Evolutionary conservation across 2,888 invertebrate species (phyloP), one percentile per base, ranked within the genome.

Genomic region (Mesorhabditis spiculigera): DNA sequence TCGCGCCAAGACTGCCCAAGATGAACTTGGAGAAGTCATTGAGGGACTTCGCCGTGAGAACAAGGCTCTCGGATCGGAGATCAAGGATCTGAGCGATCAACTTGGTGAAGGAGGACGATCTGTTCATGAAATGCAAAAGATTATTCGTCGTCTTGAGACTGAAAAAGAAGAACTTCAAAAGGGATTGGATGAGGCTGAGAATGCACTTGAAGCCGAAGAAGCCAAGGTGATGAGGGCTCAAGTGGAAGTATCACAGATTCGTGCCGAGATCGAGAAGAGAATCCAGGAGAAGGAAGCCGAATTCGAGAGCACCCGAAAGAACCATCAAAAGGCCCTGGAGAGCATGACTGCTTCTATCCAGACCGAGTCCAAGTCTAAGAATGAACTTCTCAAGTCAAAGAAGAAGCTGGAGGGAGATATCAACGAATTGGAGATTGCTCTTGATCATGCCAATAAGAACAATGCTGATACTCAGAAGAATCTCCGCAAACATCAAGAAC

Each of bases 261-360:
- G 97, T 88, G 94, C 95, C 89, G 97, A 84, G 75, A 97, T 98
- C 89, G 82, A 83, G 90, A 92, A 96, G 87, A 92, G 97, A 87
- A 94, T 98, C 89, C 95, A 95, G 88, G 98, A 98, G 91, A 98
- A 98, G 90, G 98, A 98, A 87, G 98, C 98, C 87, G 98, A 98
- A 90, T 98, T 98, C 91, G 97, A 98, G 89, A 97, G 96, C 90
- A 84, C 83, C 69, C 92, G 97, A 90, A 97, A 96, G 91, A 97
- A 97, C 89, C 97, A 98, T 91, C 96, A 96, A 90, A 93, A 97
- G 82, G 96, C 97, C 80, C 91, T 98, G 88, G 97, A 98, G 89
- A 96, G 96, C 87, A 96, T 97, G 95, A 96, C 97, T 73, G 96
- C 97, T 86, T 82, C 88, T 86, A 87, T 98, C 88, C 97, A 98